Conservation (phyloP, 2,797 vertebrate genomes). For the Heliangelus exortis region DNA sequence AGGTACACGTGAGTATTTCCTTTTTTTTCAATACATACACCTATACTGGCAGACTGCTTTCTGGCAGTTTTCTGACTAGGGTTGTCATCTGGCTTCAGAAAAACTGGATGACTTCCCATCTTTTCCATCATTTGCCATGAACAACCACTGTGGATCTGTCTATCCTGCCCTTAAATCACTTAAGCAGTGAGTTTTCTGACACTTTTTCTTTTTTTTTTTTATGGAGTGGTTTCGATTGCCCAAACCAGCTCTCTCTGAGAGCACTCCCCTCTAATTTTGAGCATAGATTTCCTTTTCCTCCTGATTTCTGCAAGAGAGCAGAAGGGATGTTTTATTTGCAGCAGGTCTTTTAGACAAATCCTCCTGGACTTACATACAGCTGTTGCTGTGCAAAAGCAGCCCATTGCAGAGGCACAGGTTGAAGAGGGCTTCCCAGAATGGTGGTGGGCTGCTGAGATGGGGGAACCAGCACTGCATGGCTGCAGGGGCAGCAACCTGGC, state of each 20-base stretch:
- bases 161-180: background rate
- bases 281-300: background rate
- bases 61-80: background rate
- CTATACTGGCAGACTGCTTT: background rate
- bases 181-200: background rate
- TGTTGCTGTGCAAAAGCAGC: background rate
- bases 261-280: background rate
- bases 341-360: background rate
- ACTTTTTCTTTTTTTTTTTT: background rate
- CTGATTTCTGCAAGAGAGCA: background rate
- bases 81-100: background rate
- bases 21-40: background rate
- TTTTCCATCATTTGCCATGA: background rate
- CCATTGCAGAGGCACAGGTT: background rate
- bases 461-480: rapidly evolving
- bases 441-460: rapidly evolving
- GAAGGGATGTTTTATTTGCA: rapidly evolving
- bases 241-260: background rate
- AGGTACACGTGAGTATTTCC: background rate
- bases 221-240: background rate
- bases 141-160: background rate
- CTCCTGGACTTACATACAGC: background rate
- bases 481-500: background rate
- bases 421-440: rapidly evolving
- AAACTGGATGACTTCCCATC: background rate